Evolutionary conservation across 2,888 invertebrate genomes (phyloP).

Genomic region (Molanna angustata): DNA sequence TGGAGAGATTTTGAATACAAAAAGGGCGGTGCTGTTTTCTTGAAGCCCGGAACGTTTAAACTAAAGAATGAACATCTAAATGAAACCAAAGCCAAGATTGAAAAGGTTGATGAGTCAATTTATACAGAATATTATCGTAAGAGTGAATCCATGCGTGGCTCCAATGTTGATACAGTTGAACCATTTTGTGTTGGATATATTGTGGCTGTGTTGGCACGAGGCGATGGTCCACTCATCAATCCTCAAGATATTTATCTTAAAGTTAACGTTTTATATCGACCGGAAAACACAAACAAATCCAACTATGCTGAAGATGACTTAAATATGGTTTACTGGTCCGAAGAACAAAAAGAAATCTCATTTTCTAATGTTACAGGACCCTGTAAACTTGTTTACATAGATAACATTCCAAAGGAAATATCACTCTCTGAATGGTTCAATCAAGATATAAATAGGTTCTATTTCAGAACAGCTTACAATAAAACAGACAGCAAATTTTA

Average conservation of each 20-base stretch:
- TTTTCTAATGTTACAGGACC: conserved; percentile 65
- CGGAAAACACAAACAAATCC: conserved; percentile 69
- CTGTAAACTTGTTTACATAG: conserved; percentile 65
- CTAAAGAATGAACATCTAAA: conserved; percentile 45
- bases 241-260: conserved; percentile 61
- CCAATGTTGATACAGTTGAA: conserved; percentile 68
- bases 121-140: conserved; percentile 82
- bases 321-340: conserved; percentile 74
- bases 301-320: conserved; percentile 63
- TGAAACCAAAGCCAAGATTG: conserved; percentile 41
- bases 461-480: conserved; percentile 69
- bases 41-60: conserved; percentile 62
- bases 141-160: conserved; percentile 66
- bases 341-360: conserved; percentile 63
- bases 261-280: conserved; percentile 69
- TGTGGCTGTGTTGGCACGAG: conserved; percentile 57
- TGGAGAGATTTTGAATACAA: conserved; percentile 62
- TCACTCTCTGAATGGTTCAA: conserved; percentile 59
- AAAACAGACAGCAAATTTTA: conserved; percentile 52
- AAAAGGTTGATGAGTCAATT: conserved; percentile 65
- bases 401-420: conserved; percentile 55
- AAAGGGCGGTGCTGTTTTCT: conserved; percentile 66
- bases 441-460: conserved; percentile 67
- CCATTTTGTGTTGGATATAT: conserved; percentile 75
- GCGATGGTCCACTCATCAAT: conserved; percentile 51